Conservation (phyloP, 2,797 vertebrate genomes). For the Percopsis omiscomaycus region DNA sequence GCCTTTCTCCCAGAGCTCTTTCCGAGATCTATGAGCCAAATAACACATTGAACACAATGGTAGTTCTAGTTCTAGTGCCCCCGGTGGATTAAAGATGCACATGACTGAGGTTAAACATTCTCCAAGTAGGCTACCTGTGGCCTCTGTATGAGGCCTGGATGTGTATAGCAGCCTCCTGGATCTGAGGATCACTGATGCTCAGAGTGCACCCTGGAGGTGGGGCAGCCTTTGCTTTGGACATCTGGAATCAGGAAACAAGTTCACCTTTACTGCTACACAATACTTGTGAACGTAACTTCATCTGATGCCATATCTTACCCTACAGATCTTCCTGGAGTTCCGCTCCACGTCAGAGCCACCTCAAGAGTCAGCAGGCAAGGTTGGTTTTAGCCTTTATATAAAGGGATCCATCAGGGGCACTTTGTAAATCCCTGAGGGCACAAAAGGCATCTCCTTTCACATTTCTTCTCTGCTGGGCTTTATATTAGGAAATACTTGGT, state of each 20-base stretch:
- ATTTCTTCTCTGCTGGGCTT: constrained; percentile 49
- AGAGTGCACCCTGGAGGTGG: constrained; percentile 64
- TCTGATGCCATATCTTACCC: constrained; percentile 33
- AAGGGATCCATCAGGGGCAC: constrained; percentile 26
- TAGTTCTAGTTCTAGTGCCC: background rate
- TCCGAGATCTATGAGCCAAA: constrained; percentile 55
- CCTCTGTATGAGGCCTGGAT: constrained; percentile 77
- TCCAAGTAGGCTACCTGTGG: constrained; percentile 56
- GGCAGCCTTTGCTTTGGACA: constrained; percentile 69
- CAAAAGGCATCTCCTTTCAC: constrained; percentile 8
- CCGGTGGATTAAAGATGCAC: background rate
- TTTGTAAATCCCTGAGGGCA: constrained; percentile 24
- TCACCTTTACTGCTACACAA: background rate
- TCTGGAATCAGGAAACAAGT: constrained; percentile 39
- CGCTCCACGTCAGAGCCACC: constrained; percentile 10
- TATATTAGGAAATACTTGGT: constrained; percentile 12
- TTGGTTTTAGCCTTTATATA: constrained; percentile 54
- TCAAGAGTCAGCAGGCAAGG: constrained; percentile 27
- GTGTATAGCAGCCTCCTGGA: constrained; percentile 72
- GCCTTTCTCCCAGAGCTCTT: constrained; percentile 69
- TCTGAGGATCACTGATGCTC: constrained; percentile 71
- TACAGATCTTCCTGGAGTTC: constrained; percentile 22
- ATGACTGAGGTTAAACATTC: background rate
- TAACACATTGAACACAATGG: no score
- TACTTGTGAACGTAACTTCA: background rate